A percentile compares a stretch with the other conserved stretches of the same genome.
Evolutionary conservation across 64 coral and sea anemone species (phyloP).

Genomic region (Catalaphyllia jardinei): DNA sequence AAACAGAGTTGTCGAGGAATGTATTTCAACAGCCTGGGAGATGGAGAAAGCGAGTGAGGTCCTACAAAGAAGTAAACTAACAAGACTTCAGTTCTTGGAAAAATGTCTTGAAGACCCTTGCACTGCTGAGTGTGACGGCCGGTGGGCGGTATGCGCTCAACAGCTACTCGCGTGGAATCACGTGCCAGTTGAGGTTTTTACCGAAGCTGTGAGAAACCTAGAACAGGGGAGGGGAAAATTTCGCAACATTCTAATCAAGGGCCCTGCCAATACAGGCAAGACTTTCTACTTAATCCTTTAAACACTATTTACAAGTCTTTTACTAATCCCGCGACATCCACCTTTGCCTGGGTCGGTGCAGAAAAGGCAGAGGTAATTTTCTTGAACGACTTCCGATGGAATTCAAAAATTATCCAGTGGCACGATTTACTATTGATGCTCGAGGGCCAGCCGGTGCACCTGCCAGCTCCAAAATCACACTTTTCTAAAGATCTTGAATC

Average conservation of each 20-base stretch:
- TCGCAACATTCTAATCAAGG: constrained; percentile 52
- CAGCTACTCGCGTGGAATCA: constrained; percentile 3
- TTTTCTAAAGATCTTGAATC: constrained; percentile 28
- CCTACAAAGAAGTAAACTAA: not conserved
- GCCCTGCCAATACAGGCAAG: constrained; percentile 66
- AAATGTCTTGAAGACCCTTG: not conserved
- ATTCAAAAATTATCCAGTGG: constrained; percentile 50
- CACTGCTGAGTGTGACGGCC: not conserved
- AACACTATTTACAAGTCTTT: constrained; percentile 65
- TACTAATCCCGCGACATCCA: constrained; percentile 61
- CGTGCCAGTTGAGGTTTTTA: constrained; percentile 61
- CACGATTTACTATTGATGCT: constrained; percentile 64
- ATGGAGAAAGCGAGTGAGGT: not conserved
- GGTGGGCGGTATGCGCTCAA: not conserved
- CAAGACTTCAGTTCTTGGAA: not conserved
- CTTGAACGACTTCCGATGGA: constrained; percentile 63
- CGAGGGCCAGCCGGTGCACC: constrained; percentile 44
- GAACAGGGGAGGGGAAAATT: constrained; percentile 62
- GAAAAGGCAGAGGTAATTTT: constrained; percentile 69
- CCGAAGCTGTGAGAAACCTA: constrained; percentile 39
- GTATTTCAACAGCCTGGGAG: no score
- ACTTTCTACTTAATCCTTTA: constrained; percentile 74
- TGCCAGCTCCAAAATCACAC: constrained; percentile 47
- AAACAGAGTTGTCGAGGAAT: no score
- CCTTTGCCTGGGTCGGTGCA: constrained; percentile 64